phyloP scores from a whole-genome alignment of 2,888 invertebrate species.

The Venustoraphidia nigricollis region DNA sequence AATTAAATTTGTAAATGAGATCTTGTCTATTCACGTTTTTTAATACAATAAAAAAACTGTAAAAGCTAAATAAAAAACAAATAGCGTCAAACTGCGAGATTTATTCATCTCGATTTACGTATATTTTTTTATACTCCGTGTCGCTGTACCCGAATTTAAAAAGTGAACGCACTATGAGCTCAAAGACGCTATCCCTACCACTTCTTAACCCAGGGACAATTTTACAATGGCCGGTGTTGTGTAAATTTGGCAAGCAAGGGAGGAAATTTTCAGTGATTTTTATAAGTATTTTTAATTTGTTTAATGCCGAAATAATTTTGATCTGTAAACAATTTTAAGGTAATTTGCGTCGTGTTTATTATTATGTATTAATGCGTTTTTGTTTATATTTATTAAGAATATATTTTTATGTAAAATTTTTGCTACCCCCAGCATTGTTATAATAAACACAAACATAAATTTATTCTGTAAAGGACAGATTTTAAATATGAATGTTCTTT shows the following conservation, averaged over 20 bases:
- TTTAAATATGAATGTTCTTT: conserved; percentile 4
- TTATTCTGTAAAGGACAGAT: too few relatives aligned
- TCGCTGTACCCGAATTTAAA: too few relatives aligned
- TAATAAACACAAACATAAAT: conserved; percentile 2
- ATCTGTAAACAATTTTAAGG: neutral
- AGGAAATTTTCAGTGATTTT: neutral
- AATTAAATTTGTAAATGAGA: too few relatives aligned
- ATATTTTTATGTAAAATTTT: neutral
- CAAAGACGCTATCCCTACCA: neutral
- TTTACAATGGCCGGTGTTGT: conserved; percentile 5
- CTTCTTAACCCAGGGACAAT: conserved; percentile 3
- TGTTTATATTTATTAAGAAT: neutral
- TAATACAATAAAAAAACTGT: too few relatives aligned
- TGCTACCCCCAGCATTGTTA: conserved; percentile 6
- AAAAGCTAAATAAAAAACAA: too few relatives aligned
- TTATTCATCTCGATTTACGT: too few relatives aligned
- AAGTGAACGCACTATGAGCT: too few relatives aligned
- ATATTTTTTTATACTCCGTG: too few relatives aligned
- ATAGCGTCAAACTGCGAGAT: too few relatives aligned
- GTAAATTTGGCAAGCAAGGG: neutral
- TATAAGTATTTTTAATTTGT: neutral
- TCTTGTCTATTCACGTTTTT: too few relatives aligned
- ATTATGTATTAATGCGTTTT: neutral
- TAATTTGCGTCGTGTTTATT: neutral
- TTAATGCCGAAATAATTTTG: neutral